phyloP scores from a whole-genome alignment of 2,113 vertebrate species.

The Bothrops jararaca region DNA sequence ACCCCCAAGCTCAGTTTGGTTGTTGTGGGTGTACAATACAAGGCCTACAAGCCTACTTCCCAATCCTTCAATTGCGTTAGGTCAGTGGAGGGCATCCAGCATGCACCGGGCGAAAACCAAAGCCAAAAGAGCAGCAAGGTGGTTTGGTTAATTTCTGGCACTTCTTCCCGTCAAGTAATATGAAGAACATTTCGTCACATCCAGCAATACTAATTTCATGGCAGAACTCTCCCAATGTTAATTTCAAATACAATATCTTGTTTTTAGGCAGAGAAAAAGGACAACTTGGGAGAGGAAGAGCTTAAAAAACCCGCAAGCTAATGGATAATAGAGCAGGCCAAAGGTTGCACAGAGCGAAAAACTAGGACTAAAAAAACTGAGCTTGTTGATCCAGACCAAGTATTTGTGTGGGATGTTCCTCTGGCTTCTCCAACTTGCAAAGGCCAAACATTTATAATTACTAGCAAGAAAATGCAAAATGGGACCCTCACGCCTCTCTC shows the following conservation, averaged over 20 bases:
- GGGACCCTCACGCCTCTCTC: too few relatives aligned
- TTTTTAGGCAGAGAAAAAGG: slow-evolving; percentile 40
- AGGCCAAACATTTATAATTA: not conserved
- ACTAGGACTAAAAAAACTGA: not conserved
- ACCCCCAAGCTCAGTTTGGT: not conserved
- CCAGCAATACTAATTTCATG: slow-evolving; percentile 9
- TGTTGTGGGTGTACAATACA: not conserved
- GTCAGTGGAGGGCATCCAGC: too few relatives aligned
- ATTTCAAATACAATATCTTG: slow-evolving; percentile 50
- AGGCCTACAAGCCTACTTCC: too few relatives aligned
- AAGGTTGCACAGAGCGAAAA: not conserved
- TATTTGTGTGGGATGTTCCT: not conserved
- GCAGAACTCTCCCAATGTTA: slow-evolving; percentile 44
- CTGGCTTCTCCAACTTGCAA: not conserved
- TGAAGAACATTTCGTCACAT: not conserved
- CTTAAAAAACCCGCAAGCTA: slow-evolving; percentile 55
- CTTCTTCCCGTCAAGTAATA: slow-evolving; percentile 12
- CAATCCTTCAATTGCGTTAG: not conserved
- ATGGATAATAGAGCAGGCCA: slow-evolving; percentile 40
- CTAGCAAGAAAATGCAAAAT: not conserved
- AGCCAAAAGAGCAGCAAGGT: not conserved
- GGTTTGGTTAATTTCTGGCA: slow-evolving; percentile 46
- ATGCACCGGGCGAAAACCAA: not conserved
- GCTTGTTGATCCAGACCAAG: not conserved
- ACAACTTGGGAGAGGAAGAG: slow-evolving; percentile 45